These are phyloP conservation scores for Anorthoa munda DNA, from an alignment of 2,888 invertebrate species.

Conservation along the genomic window DNA sequence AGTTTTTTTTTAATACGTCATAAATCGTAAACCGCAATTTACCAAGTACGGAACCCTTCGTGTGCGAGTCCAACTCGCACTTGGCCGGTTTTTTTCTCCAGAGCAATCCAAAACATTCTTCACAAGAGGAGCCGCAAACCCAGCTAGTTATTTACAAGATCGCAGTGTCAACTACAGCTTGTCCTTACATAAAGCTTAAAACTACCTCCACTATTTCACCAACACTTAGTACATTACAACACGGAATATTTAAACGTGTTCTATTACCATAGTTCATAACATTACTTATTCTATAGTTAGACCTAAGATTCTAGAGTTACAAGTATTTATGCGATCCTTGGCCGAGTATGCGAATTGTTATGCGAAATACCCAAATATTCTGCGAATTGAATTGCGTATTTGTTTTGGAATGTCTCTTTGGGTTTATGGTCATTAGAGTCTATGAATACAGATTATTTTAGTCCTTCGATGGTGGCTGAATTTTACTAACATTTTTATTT, in stretches of 20 bases:
- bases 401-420: constrained; percentile 41
- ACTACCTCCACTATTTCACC: constrained; percentile 16
- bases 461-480: not conserved
- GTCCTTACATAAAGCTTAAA: constrained; percentile 19
- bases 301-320: constrained; percentile 16
- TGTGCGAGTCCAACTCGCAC: too few species aligned
- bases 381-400: constrained; percentile 47
- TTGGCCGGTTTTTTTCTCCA: too few species aligned
- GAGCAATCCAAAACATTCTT: not conserved
- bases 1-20: too few species aligned
- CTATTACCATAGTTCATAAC: constrained; percentile 33
- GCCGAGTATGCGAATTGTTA: constrained; percentile 26
- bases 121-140: not conserved
- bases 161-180: constrained; percentile 33
- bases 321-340: constrained; percentile 42
- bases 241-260: constrained; percentile 45
- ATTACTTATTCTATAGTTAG: constrained; percentile 21
- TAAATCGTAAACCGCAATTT: too few species aligned
- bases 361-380: constrained; percentile 46
- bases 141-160: constrained; percentile 10
- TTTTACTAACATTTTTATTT: not conserved
- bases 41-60: too few species aligned
- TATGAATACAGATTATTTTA: constrained; percentile 26
- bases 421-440: constrained; percentile 12
- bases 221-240: constrained; percentile 9